Evolutionary conservation across 2,888 invertebrate species (phyloP).

Genomic region (Hedychridium roseum): DNA sequence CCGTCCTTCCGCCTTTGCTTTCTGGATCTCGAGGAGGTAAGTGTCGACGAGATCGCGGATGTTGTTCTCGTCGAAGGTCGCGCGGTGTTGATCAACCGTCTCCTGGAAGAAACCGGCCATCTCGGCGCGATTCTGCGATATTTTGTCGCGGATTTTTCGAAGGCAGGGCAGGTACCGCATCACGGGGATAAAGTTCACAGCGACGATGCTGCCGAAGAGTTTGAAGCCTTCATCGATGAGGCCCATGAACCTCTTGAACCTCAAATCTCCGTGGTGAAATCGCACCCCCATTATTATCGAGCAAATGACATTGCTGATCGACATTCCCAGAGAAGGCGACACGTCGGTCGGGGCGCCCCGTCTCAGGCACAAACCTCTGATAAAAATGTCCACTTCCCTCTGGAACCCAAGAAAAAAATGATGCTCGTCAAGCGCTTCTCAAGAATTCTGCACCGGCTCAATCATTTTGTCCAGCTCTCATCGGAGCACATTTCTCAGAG

Average conservation of each 20-base stretch:
- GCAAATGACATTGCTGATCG: conserved; percentile 91
- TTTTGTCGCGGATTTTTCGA: conserved; percentile 66
- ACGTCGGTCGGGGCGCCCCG: conserved; percentile 77
- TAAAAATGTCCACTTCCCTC: conserved; percentile 79
- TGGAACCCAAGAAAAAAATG: conserved; percentile 28
- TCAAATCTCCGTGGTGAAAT: conserved; percentile 79
- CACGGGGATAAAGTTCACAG: conserved; percentile 84
- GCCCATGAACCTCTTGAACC: conserved; percentile 81
- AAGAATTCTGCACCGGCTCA: no score
- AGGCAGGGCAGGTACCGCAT: conserved; percentile 72
- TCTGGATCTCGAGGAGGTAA: conserved; percentile 85
- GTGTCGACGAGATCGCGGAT: conserved; percentile 86
- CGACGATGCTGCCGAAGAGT: conserved; percentile 83
- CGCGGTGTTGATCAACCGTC: conserved; percentile 82
- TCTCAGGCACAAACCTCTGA: conserved; percentile 71
- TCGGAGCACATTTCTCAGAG: no score
- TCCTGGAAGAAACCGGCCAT: conserved; percentile 87
- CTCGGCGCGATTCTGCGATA: conserved; percentile 78
- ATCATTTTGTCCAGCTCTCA: no score
- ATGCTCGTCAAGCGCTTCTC: no score
- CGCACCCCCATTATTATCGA: conserved; percentile 89
- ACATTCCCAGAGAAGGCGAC: conserved; percentile 79
- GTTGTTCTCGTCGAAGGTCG: conserved; percentile 77
- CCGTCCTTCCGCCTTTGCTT: conserved; percentile 80
- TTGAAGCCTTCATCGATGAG: conserved; percentile 93